These are phyloP conservation scores for Ceratothoa steindachneri DNA, from an alignment of 2,888 invertebrate genomes.

Conservation along the genomic window DNA sequence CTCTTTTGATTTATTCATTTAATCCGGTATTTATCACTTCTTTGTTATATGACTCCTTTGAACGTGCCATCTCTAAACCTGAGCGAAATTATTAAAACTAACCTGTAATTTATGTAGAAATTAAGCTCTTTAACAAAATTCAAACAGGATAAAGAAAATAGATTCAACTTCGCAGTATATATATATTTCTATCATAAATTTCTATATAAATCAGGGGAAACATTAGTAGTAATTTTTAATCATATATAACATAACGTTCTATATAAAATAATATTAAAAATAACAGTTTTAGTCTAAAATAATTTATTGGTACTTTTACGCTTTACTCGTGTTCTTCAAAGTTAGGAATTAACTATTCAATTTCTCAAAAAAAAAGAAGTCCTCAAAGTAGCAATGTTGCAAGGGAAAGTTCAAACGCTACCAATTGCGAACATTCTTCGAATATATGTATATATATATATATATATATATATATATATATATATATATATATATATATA, in stretches of 20 bases:
- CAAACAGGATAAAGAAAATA: neutral
- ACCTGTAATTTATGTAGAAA: too few species aligned
- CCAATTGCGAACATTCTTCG: neutral
- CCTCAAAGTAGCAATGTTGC: too few species aligned
- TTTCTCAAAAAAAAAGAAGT: neutral
- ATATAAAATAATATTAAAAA: neutral
- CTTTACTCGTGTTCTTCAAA: neutral
- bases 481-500: neutral
- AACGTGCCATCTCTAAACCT: too few species aligned
- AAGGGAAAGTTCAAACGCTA: neutral
- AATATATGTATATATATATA: slow-evolving; percentile 7
- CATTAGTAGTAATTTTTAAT: neutral
- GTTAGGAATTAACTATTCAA: neutral
- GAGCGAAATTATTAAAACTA: too few species aligned
- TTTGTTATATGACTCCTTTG: too few species aligned
- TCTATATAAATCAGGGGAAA: neutral
- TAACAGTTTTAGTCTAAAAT: too few species aligned
- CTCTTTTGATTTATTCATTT: too few species aligned
- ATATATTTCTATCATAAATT: neutral
- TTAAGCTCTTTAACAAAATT: too few species aligned
- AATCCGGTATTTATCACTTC: too few species aligned
- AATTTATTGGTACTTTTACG: neutral
- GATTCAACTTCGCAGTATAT: neutral
- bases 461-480: slow-evolving; percentile 1
- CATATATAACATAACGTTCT: neutral